Conservation (phyloP, 2,797 vertebrate genomes). For the Labroides dimidiatus region DNA sequence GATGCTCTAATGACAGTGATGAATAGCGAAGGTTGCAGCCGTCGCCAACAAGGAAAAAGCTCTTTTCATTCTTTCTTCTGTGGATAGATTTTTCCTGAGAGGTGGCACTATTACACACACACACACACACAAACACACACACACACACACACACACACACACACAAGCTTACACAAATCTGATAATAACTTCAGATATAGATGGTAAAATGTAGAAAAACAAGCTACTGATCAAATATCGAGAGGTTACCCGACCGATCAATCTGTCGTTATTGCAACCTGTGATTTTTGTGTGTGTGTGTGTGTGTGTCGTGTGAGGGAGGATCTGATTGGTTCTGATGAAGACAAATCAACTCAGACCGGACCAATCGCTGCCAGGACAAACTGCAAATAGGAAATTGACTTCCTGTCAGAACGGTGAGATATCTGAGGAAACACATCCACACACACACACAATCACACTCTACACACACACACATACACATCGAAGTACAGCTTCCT, state of each 20-base stretch:
- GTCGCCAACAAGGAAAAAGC: constrained; percentile 15
- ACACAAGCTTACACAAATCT: background rate
- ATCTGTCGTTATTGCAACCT: constrained; percentile 28
- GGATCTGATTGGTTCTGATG: constrained; percentile 54
- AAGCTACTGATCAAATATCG: background rate
- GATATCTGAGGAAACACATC: constrained; percentile 49
- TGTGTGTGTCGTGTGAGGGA: background rate
- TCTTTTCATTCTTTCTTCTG: constrained; percentile 37
- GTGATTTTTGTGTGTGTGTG: accelerated
- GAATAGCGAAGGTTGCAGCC: constrained; percentile 51
- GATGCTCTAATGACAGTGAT: constrained; percentile 52
- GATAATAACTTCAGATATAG: constrained; percentile 11
- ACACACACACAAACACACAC: constrained; percentile 14
- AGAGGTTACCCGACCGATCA: constrained; percentile 3
- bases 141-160: background rate
- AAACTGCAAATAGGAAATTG: constrained; percentile 79
- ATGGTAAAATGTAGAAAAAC: background rate
- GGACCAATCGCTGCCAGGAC: constrained; percentile 66
- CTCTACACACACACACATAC: constrained; percentile 1
- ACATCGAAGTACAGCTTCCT: background rate
- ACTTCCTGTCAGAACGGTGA: constrained; percentile 72
- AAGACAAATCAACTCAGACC: constrained; percentile 66
- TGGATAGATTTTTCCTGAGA: constrained; percentile 39
- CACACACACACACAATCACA: constrained; percentile 13
- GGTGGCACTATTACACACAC: background rate